Base-by-base conservation (phyloP, 2,888 invertebrate genomes). In the Malthinus flaveolus region DNA sequence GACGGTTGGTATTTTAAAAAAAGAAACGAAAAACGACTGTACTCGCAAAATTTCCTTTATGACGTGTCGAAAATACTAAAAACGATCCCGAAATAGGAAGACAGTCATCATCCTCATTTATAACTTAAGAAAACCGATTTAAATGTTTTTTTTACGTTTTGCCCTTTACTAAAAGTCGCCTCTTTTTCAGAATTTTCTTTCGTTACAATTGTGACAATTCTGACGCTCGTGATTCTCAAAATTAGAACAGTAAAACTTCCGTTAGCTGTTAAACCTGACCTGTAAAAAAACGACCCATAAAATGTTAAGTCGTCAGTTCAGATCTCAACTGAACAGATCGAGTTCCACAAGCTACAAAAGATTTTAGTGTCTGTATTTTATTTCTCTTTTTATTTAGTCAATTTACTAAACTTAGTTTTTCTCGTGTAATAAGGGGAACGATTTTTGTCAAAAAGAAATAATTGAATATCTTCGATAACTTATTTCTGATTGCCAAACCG, bases 221-320 rank as follows among this genome's bases (percentile, higher is more conserved):
- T 61, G 52, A 45, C 63, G 64, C 59, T 63, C 62, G 66, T 64
- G 62, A 67, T 62, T 64, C 59, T 51, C 59, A 64, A 65, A 67
- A 67, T 67, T 65, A 63, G 62, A 64, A 64, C 64, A 57, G 62
- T 64, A 62, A 64, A 64, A 64, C 58, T 23, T 55, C 62, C 59
- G 62, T 58, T 60, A 64, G 58, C 60, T 54, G 56, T 62, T 62
- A 62, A 60, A 60, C 60, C 62, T 52, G 48, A 58, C 49, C 62
- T 51, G 58, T 59, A 57, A 64, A 59, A 55, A 59, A 49, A 57
- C 54, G 61, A 49, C 37, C 61, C 49, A 62, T 63, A 61, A 63
- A 63, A 63, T 56, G 59, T 54, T 62, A 60, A 62, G 60, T 61
- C 52, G 56, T 49, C 50, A 49, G 49, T 57, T 61, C 56, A 36